phyloP scores from a whole-genome alignment of 2,797 vertebrate species.

The Erithacus rubecula region DNA sequence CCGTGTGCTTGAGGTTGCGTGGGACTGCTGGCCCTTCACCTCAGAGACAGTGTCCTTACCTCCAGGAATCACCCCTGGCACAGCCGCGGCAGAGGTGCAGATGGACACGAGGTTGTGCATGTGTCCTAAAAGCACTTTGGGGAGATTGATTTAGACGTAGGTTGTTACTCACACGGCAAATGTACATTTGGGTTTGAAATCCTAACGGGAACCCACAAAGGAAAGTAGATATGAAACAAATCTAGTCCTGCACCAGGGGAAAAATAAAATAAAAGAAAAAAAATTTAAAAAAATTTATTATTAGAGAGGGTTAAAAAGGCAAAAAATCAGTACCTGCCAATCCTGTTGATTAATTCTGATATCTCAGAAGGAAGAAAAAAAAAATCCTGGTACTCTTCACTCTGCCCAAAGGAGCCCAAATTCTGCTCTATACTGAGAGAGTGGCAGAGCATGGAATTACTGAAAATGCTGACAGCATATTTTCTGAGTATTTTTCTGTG shows the following conservation, averaged over 20 bases:
- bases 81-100: background rate
- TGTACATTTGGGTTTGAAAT: background rate
- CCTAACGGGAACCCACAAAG: background rate
- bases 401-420: fast-evolving
- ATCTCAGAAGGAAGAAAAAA: background rate
- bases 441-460: background rate
- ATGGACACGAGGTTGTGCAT: fast-evolving
- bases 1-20: fast-evolving
- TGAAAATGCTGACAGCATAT: background rate
- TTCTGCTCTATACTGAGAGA: background rate
- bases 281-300: background rate
- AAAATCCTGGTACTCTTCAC: background rate
- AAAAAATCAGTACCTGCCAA: fast-evolving
- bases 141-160: fast-evolving
- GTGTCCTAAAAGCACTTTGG: fast-evolving
- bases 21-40: background rate
- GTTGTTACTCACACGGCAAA: fast-evolving
- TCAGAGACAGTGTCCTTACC: fast-evolving
- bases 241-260: background rate
- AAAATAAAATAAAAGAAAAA: too few species aligned
- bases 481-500: background rate
- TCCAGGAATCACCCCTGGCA: background rate
- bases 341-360: background rate
- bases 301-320: background rate
- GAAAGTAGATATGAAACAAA: background rate